Conservation (phyloP, 2,113 vertebrate species). For the Psittacula cyanocephala region DNA sequence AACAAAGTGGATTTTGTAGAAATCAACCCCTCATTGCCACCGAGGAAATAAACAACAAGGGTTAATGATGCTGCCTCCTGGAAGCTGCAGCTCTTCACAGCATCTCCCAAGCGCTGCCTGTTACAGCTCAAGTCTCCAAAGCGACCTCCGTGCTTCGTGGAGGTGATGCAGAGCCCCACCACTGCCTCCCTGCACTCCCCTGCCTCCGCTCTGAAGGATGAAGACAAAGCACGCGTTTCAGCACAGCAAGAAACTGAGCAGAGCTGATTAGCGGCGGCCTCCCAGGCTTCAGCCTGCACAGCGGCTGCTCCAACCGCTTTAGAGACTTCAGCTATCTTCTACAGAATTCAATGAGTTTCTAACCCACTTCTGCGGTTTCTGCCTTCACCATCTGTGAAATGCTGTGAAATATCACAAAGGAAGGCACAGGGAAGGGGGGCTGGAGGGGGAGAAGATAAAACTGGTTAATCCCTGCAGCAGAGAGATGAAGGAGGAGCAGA, state of each 20-base stretch:
- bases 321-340: not conserved
- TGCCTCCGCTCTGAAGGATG: accelerated
- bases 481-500: not conserved
- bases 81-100: not conserved
- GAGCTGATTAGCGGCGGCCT: not conserved
- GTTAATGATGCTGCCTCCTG: not conserved
- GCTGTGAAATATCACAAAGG: not conserved
- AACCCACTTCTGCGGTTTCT: not conserved
- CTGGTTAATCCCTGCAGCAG: not conserved
- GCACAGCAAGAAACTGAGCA: not conserved
- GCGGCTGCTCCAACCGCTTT: not conserved
- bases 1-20: accelerated
- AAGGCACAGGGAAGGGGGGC: not conserved
- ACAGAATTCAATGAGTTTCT: not conserved
- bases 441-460: not conserved
- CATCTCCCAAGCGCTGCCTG: not conserved
- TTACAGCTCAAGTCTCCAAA: not conserved
- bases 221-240: not conserved
- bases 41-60: not conserved
- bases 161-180: accelerated
- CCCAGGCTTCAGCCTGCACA: not conserved
- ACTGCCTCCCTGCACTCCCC: not conserved
- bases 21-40: not conserved
- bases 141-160: not conserved
- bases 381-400: not conserved